phyloP scores from a whole-genome alignment of 2,888 invertebrate genomes.

The Sminthurides aquaticus region DNA sequence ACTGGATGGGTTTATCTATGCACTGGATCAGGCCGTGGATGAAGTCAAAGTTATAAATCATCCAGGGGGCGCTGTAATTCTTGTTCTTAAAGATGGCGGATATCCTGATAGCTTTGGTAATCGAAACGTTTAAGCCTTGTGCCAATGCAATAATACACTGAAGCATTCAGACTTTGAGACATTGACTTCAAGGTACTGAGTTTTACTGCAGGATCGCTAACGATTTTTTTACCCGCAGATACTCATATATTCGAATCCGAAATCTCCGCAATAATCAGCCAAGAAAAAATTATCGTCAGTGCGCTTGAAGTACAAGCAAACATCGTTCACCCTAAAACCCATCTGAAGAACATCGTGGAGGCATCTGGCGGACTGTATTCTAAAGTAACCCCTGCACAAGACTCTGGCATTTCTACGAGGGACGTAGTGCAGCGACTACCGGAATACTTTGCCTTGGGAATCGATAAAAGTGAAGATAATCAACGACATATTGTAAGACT shows the following conservation, averaged over 20 bases:
- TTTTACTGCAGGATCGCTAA: too few relatives aligned
- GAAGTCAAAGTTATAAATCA: neutral
- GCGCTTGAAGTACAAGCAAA: conserved; percentile 14
- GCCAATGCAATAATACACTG: too few relatives aligned
- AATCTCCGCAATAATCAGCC: neutral
- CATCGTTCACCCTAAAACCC: neutral
- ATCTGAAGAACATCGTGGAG: neutral
- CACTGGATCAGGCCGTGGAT: neutral
- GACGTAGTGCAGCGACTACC: neutral
- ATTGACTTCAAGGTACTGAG: too few relatives aligned
- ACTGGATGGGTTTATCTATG: neutral
- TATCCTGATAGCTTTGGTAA: neutral
- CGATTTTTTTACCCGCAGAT: neutral
- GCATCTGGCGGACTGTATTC: conserved; percentile 5
- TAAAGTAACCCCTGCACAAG: neutral
- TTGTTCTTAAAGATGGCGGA: neutral
- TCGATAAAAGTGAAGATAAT: neutral
- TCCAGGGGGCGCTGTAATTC: neutral
- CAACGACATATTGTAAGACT: neutral
- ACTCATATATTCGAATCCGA: conserved; percentile 3
- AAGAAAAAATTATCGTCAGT: conserved; percentile 10
- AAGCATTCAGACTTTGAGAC: too few relatives aligned
- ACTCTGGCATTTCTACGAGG: neutral
- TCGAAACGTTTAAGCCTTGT: too few relatives aligned
- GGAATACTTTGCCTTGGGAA: neutral